These are phyloP conservation scores for Abrostola tripartita DNA, from an alignment of 2,888 invertebrate species.

Conservation along the genomic window DNA sequence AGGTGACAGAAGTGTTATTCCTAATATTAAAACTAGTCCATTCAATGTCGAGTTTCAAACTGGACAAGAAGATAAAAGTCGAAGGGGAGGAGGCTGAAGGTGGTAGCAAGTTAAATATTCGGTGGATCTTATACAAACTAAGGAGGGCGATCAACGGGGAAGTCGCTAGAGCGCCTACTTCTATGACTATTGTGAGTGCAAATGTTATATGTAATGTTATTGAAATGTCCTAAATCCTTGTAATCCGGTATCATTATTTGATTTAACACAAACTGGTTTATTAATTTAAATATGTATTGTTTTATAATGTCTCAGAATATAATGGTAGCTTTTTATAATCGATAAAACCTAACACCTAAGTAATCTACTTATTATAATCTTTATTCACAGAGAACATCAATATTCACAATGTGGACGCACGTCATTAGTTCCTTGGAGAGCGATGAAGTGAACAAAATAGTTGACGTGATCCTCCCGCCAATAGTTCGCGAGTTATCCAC, in stretches of 20 bases:
- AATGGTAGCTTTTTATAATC: too few species aligned
- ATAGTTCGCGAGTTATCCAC: constrained; percentile 94
- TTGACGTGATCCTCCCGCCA: constrained; percentile 92
- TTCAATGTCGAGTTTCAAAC: constrained; percentile 69
- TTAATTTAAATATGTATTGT: too few species aligned
- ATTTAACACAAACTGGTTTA: too few species aligned
- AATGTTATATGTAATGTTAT: too few species aligned
- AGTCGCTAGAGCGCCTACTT: constrained; percentile 91
- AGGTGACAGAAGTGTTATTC: constrained; percentile 86
- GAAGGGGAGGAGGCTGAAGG: constrained; percentile 73
- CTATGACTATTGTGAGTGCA: constrained; percentile 91
- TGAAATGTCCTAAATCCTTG: neutral
- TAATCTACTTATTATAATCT: too few species aligned
- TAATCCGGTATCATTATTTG: too few species aligned
- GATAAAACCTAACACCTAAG: too few species aligned
- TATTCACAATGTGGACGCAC: constrained; percentile 95
- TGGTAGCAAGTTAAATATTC: constrained; percentile 89
- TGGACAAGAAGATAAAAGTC: constrained; percentile 63
- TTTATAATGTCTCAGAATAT: too few species aligned
- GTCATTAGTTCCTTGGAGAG: constrained; percentile 90
- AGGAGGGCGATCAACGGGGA: constrained; percentile 93
- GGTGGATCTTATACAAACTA: constrained; percentile 93
- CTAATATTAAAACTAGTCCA: constrained; percentile 87
- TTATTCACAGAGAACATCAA: constrained; percentile 90
- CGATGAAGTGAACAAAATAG: constrained; percentile 87